phyloP scores from a whole-genome alignment of 2,797 vertebrate species.

The Ambastaia sidthimunki region DNA sequence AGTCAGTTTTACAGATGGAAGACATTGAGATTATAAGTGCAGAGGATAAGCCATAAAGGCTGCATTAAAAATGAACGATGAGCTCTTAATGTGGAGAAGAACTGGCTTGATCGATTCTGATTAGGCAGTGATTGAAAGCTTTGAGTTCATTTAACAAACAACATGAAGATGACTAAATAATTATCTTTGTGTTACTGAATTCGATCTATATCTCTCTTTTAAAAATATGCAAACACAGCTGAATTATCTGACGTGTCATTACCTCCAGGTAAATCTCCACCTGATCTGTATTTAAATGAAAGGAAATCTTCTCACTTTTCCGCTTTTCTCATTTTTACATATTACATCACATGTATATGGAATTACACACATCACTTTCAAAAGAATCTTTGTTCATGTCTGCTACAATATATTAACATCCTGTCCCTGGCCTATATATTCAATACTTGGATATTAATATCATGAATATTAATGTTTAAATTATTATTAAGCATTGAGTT shows the following conservation, averaged over 20 bases:
- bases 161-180: too few relatives aligned
- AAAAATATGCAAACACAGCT: not conserved
- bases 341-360: too few relatives aligned
- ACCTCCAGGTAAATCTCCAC: not conserved
- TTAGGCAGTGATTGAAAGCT: too few relatives aligned
- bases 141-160: too few relatives aligned
- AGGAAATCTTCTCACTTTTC: not conserved
- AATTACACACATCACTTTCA: too few relatives aligned
- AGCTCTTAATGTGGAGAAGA: not conserved
- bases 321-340: too few relatives aligned
- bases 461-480: too few relatives aligned
- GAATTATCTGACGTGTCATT: not conserved
- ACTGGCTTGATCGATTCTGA: too few relatives aligned
- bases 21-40: not conserved
- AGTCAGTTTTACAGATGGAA: not conserved
- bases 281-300: constrained; percentile 19
- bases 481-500: too few relatives aligned
- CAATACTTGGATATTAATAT: too few relatives aligned
- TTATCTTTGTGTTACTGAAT: too few relatives aligned
- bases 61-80: constrained; percentile 44
- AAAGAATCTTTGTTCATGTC: too few relatives aligned
- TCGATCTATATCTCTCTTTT: not conserved
- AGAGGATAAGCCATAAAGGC: not conserved
- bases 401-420: constrained; percentile 9
- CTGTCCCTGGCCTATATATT: not conserved